Evolutionary conservation across 1,140 invertebrate species (phyloP).

Genomic region (Pseudomyrmex gracilis): DNA sequence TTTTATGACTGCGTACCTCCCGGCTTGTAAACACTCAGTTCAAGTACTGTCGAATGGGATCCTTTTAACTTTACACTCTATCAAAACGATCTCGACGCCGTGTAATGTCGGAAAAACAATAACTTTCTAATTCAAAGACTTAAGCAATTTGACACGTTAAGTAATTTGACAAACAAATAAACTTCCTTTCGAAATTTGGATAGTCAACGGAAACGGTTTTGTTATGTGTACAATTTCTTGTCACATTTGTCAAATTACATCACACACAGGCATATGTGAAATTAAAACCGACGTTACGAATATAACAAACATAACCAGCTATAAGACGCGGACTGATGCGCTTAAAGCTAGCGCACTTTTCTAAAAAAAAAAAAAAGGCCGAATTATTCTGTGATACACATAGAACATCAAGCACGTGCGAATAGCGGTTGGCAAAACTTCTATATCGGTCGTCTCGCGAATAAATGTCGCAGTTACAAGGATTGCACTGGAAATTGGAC

Average conservation of each 20-base stretch:
- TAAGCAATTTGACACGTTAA: neutral
- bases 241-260: neutral
- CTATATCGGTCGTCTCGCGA: conserved; percentile 35
- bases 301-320: neutral
- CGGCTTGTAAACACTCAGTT: conserved; percentile 22
- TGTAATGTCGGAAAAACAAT: neutral
- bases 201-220: neutral
- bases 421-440: conserved; percentile 4
- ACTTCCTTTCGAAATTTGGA: neutral
- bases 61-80: neutral
- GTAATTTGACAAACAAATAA: too few relatives aligned
- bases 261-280: neutral
- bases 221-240: neutral
- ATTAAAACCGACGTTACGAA: neutral
- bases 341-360: conserved; percentile 10
- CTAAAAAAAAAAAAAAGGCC: conserved; percentile 6
- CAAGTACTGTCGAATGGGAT: conserved; percentile 4
- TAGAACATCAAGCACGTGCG: neutral
- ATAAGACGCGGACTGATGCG: too few relatives aligned
- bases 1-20: conserved; percentile 35
- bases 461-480: conserved; percentile 57
- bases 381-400: neutral
- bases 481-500: conserved; percentile 59
- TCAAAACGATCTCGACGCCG: neutral
- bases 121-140: neutral